phyloP scores from a whole-genome alignment of 1,140 invertebrate genomes.

The Ips nitidus region DNA sequence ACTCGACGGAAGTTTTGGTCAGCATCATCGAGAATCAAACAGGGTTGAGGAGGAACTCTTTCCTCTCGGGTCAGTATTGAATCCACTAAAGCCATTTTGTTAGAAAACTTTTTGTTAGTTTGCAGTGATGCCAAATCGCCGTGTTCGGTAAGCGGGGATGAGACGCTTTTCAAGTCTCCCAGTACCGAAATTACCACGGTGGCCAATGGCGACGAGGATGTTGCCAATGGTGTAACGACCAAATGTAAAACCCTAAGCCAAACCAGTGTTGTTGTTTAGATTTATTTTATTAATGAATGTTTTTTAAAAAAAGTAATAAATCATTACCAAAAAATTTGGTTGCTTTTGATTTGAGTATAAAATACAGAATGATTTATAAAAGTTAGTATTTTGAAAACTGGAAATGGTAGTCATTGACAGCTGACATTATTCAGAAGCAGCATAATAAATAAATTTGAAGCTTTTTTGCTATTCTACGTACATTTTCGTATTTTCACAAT shows the following conservation, averaged over 20 bases:
- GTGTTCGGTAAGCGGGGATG: not conserved
- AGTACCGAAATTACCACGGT: conserved; percentile 45
- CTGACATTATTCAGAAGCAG: no score
- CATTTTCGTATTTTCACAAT: no score
- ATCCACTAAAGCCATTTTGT: not conserved
- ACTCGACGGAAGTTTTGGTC: conserved; percentile 46
- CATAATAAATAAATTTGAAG: no score
- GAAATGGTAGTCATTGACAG: no score
- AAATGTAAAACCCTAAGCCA: conserved; percentile 30
- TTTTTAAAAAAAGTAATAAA: conserved; percentile 24
- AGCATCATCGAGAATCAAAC: conserved; percentile 48
- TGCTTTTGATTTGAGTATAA: no score
- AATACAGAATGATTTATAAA: no score
- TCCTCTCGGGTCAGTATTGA: conserved; percentile 32
- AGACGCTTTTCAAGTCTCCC: conserved; percentile 38
- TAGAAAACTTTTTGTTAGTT: not conserved
- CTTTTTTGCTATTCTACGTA: no score
- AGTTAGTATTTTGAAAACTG: no score
- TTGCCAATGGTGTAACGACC: conserved; percentile 12
- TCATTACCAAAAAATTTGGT: not conserved
- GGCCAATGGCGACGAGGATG: not conserved
- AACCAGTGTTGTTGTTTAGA: conserved; percentile 28
- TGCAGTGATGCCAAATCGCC: conserved; percentile 19
- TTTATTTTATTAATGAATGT: conserved; percentile 30
- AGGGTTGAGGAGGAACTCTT: conserved; percentile 42